phyloP scores from a whole-genome alignment of 2,888 invertebrate genomes.

The Amorpha juglandis region DNA sequence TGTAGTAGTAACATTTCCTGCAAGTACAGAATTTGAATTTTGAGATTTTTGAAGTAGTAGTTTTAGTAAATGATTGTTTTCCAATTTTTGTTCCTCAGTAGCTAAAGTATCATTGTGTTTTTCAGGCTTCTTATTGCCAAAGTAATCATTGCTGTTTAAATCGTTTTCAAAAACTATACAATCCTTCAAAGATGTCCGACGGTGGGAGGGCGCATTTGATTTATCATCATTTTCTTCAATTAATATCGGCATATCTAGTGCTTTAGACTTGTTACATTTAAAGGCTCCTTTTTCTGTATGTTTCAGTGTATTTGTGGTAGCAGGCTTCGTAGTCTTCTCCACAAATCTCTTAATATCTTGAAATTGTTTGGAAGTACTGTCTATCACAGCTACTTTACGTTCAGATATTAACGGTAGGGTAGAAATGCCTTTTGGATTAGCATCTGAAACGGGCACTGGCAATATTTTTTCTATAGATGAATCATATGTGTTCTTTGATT shows the following conservation, averaged over 20 bases:
- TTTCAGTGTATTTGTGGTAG: neutral
- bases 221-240: neutral
- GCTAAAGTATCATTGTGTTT: neutral
- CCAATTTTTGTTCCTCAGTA: neutral
- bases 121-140: neutral
- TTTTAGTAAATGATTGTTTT: neutral
- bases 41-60: neutral
- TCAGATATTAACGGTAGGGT: neutral
- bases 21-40: neutral
- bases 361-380: neutral
- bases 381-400: neutral
- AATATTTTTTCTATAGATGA: neutral
- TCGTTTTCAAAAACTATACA: conserved; percentile 1
- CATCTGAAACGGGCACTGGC: neutral
- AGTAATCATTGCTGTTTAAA: neutral
- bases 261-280: neutral
- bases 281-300: neutral
- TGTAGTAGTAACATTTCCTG: neutral
- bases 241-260: neutral
- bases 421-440: neutral
- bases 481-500: neutral
- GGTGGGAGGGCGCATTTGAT: too few species aligned
- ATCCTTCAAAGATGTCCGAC: neutral
- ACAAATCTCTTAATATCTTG: neutral
- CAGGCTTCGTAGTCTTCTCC: neutral